Evolutionary conservation across 2,888 invertebrate genomes (phyloP).

Genomic region (Ametastegia equiseti): DNA sequence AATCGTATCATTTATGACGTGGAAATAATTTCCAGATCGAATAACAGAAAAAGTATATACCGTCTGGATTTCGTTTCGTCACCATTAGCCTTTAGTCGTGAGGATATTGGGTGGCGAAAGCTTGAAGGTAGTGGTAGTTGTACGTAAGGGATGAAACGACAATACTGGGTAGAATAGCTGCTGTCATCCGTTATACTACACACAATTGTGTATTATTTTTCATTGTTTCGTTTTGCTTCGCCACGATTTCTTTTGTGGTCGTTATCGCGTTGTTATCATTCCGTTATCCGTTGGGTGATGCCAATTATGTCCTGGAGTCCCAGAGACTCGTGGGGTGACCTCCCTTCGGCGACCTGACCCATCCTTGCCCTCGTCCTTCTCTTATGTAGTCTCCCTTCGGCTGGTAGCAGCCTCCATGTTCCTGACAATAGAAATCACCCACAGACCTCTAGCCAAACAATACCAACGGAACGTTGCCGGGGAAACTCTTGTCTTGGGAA

Average conservation of each 20-base stretch:
- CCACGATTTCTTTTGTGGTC: constrained; percentile 65
- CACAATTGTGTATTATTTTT: constrained; percentile 39
- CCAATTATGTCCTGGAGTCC: constrained; percentile 40
- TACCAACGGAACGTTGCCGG: constrained; percentile 26
- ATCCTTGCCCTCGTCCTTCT: background rate
- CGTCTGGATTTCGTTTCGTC: background rate
- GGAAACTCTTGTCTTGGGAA: constrained; percentile 30
- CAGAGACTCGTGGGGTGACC: no score
- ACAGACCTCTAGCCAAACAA: constrained; percentile 58
- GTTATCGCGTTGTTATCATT: constrained; percentile 61
- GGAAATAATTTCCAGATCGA: background rate
- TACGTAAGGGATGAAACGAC: background rate
- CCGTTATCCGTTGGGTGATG: constrained; percentile 43
- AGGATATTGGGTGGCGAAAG: background rate
- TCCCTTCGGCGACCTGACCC: background rate
- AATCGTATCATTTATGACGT: no score
- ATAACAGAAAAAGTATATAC: background rate
- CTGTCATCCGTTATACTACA: constrained; percentile 36
- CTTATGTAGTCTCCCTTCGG: constrained; percentile 13
- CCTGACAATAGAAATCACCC: constrained; percentile 68
- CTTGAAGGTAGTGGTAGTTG: background rate
- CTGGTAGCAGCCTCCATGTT: constrained; percentile 13
- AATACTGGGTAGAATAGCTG: constrained; percentile 28
- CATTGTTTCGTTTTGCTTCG: constrained; percentile 48
- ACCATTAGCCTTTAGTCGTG: constrained; percentile 27